Conservation (phyloP, 2,113 vertebrate species). For the Solenodon paradoxus region DNA sequence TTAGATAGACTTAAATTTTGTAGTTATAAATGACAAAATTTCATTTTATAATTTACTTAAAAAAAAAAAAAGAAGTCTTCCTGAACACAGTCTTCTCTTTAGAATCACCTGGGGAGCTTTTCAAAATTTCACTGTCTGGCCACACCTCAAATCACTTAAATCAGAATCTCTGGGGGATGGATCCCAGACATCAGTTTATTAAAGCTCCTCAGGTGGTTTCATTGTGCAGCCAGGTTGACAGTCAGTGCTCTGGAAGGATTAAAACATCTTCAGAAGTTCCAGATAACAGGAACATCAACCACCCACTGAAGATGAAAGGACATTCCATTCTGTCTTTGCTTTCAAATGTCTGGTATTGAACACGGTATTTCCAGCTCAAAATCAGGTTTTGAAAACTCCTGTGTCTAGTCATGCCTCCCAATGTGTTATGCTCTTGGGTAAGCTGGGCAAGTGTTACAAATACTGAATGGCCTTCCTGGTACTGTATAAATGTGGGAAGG, state of each 20-base stretch:
- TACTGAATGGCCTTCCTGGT: slow-evolving; percentile 21
- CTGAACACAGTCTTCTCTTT: slow-evolving; percentile 29
- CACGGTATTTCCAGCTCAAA: slow-evolving; percentile 47
- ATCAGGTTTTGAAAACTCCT: slow-evolving; percentile 29
- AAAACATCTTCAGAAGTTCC: slow-evolving; percentile 55
- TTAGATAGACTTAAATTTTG: slow-evolving; percentile 44
- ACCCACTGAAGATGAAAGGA: slow-evolving; percentile 38
- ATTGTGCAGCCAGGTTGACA: background rate
- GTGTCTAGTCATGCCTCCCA: slow-evolving; percentile 31
- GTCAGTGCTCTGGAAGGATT: slow-evolving; percentile 9
- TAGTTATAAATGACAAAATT: slow-evolving; percentile 32
- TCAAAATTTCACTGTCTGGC: slow-evolving; percentile 37
- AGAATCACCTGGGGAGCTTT: slow-evolving; percentile 50
- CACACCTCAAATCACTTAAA: slow-evolving; percentile 48
- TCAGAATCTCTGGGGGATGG: slow-evolving; percentile 28
- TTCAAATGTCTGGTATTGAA: slow-evolving; percentile 47
- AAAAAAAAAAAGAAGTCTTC: background rate
- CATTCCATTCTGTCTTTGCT: slow-evolving; percentile 26
- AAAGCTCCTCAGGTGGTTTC: slow-evolving; percentile 32
- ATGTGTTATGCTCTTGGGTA: slow-evolving; percentile 64
- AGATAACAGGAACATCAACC: slow-evolving; percentile 38
- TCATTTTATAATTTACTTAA: background rate
- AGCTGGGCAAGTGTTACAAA: slow-evolving; percentile 66
- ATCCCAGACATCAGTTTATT: slow-evolving; percentile 41
- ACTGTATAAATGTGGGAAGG: slow-evolving; percentile 64